Conservation (phyloP, 2,113 vertebrate genomes). For the Gallinago undulata region DNA sequence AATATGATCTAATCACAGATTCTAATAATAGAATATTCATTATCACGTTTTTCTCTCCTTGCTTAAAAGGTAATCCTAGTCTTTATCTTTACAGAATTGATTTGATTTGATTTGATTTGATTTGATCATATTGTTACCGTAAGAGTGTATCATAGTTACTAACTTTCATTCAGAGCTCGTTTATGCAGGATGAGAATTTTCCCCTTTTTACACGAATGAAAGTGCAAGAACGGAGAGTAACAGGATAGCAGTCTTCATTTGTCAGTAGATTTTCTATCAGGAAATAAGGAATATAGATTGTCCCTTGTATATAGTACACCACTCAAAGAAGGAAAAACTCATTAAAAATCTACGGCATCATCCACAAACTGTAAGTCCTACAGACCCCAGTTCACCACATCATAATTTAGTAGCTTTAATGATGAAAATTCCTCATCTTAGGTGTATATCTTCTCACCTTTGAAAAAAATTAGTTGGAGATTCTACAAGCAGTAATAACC, state of each 20-base stretch:
- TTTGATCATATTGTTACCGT: accelerated
- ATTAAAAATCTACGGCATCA: neutral
- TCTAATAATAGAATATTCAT: neutral
- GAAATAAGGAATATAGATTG: neutral
- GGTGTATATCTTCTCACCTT: neutral
- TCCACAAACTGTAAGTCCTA: neutral
- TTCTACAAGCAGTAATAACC: neutral
- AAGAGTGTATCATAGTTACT: neutral
- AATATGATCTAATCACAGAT: neutral
- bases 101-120: neutral
- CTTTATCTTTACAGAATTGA: neutral
- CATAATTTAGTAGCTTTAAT: neutral
- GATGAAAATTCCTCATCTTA: neutral
- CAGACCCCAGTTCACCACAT: neutral
- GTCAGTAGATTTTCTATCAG: neutral
- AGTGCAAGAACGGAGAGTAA: neutral
- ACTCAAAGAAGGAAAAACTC: neutral
- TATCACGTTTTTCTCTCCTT: neutral
- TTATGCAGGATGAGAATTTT: neutral
- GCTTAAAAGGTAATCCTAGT: neutral
- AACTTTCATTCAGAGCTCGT: neutral
- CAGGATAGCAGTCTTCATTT: neutral
- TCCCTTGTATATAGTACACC: neutral
- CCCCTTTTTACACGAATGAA: neutral
- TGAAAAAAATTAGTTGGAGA: neutral